These are phyloP conservation scores for Notodonta dromedarius DNA, from an alignment of 2,888 invertebrate species.

Conservation along the genomic window DNA sequence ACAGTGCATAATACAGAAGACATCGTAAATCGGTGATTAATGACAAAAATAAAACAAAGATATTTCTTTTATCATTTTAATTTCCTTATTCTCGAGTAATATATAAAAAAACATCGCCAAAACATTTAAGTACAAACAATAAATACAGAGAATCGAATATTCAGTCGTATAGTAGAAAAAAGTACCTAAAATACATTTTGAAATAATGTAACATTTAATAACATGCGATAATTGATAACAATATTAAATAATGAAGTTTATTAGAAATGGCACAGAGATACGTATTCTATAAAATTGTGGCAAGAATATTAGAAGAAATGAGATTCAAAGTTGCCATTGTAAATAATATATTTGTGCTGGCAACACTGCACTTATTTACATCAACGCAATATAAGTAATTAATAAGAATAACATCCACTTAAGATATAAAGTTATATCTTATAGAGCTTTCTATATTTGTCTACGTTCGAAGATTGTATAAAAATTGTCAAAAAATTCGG, in stretches of 20 bases:
- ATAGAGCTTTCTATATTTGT: conserved; percentile 28
- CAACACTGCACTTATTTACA: conserved; percentile 4
- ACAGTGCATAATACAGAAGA: no score
- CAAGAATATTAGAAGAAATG: conserved; percentile 23
- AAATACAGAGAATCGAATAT: conserved; percentile 62
- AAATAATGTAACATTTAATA: conserved; percentile 36
- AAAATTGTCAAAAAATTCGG: conserved; percentile 1
- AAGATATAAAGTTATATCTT: conserved; percentile 40
- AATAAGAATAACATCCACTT: conserved; percentile 34
- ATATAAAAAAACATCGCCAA: conserved; percentile 55
- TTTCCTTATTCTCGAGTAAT: conserved; percentile 43
- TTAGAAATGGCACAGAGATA: conserved; percentile 41
- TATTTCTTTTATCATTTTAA: conserved; percentile 42
- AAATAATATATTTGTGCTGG: conserved; percentile 9
- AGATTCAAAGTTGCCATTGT: conserved; percentile 21
- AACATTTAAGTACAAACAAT: conserved; percentile 75
- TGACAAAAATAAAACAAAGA: conserved; percentile 24
- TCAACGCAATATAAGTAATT: conserved; percentile 15
- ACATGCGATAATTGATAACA: conserved; percentile 38
- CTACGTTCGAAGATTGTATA: conserved; percentile 1
- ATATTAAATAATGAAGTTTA: conserved; percentile 36
- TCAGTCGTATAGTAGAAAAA: conserved; percentile 66
- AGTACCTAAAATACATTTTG: conserved; percentile 40
- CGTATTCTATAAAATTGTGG: conserved; percentile 33
- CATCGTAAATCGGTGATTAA: no score